These are phyloP conservation scores for Dioctria rufipes DNA, from an alignment of 2,888 invertebrate species.

Conservation along the genomic window DNA sequence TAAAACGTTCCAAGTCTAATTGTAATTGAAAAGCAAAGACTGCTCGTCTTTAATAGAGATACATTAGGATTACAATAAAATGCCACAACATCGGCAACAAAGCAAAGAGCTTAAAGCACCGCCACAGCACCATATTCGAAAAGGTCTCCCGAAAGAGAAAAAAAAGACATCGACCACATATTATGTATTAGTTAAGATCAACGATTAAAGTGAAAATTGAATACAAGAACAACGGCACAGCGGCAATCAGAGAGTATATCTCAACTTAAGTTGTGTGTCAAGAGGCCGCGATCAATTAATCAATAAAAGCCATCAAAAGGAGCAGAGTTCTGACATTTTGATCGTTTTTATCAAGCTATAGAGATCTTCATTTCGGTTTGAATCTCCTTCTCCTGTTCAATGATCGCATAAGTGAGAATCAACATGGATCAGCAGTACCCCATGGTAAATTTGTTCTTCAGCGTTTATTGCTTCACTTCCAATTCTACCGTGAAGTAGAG, in stretches of 20 bases:
- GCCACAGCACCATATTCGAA: neutral
- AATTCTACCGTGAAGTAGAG: neutral
- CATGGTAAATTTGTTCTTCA: slow-evolving; percentile 43
- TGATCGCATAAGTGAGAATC: slow-evolving; percentile 32
- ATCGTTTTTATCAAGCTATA: slow-evolving; percentile 1
- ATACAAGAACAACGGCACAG: slow-evolving; percentile 15
- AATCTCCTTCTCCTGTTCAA: neutral
- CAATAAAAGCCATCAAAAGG: slow-evolving; percentile 51
- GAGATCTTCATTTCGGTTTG: slow-evolving; percentile 6
- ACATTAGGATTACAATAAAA: slow-evolving; percentile 39
- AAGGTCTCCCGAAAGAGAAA: slow-evolving; percentile 21
- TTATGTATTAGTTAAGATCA: slow-evolving; percentile 18
- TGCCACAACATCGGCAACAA: slow-evolving; percentile 44
- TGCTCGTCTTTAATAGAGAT: slow-evolving; percentile 45
- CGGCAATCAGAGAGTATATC: slow-evolving; percentile 37
- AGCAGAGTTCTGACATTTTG: slow-evolving; percentile 32
- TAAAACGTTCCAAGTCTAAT: slow-evolving; percentile 34
- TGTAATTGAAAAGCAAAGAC: slow-evolving; percentile 52
- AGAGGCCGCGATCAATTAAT: slow-evolving; percentile 53
- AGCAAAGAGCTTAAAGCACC: neutral
- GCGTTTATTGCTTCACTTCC: slow-evolving; percentile 20
- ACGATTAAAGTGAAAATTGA: slow-evolving; percentile 49
- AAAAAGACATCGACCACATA: slow-evolving; percentile 15
- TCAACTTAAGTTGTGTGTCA: slow-evolving; percentile 44
- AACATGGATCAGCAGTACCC: slow-evolving; percentile 11